Evolutionary conservation across 1,140 invertebrate species (phyloP), one percentile per base, ranked within the genome.

Genomic region (Saccostrea glomerata): DNA sequence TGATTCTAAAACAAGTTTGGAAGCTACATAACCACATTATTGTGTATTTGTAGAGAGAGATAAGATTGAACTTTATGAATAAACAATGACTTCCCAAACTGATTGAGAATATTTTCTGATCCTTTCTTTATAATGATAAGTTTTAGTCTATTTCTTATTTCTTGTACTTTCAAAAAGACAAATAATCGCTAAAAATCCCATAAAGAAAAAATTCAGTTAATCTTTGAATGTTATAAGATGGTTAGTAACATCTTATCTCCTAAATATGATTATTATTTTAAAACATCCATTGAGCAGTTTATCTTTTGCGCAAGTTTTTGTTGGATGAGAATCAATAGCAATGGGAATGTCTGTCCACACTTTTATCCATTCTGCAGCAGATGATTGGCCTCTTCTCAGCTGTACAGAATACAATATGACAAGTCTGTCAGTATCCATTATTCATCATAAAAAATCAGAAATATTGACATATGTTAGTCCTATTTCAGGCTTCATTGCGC

Each of bases 391-490:
- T 77, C 30, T 77, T 77, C 70, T 63, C 70, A 36, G 2, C 23
- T 77, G 15, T 30, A 25, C 23, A 36, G 70, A 77, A 77, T 12
- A 77, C 25, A 25, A 77, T 25, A 77, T 77, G 70, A 77, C 70
- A 77, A 77, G 20, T 77, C 70, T 77, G 70, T 77, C 70, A 77
- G 13, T 17, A 77, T 77, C 15, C 30, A 30, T 77, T 77, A 77
- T 77, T 77, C 30, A 77, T 77, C 30, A 77, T 30, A 25, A 36
- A 77, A 77, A 77, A 77, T 77, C 25, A 11, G 23, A 30, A 36
- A 25, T 77, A 77, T 77, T 77, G 70, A 77, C 70, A 77, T 77
- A 77, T 17, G 12, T 77, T 77, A 36, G 70, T 77, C 70, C 13
- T 13, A 77, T 77, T 77, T 77, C 23, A 77, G 25, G 70, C 25